Percentiles rank a stretch among this genome's conserved stretches.
Evolutionary conservation across 2,888 invertebrate genomes (phyloP).

Genomic region (Hypselothyrea guttata): DNA sequence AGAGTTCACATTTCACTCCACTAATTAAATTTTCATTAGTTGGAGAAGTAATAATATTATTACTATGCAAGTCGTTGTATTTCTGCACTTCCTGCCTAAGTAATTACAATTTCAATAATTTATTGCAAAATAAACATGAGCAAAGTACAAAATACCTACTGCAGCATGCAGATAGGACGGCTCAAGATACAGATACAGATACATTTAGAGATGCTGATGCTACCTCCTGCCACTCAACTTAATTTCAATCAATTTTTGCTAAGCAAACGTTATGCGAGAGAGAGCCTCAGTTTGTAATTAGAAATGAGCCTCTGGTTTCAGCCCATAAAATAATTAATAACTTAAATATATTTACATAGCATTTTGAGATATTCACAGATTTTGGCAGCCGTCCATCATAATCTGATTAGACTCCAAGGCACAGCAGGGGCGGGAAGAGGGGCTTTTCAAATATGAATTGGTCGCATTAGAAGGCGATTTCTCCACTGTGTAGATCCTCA

Average conservation of each 20-base stretch:
- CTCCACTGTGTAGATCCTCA: constrained; percentile 16
- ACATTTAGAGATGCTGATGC: constrained; percentile 21
- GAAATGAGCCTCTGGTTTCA: constrained; percentile 38
- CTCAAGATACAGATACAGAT: constrained; percentile 24
- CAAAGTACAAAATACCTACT: constrained; percentile 17
- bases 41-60: constrained; percentile 18
- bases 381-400: constrained; percentile 43
- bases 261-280: constrained; percentile 58
- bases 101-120: constrained; percentile 76
- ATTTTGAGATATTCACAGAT: constrained; percentile 32
- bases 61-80: constrained; percentile 27
- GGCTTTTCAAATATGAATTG: constrained; percentile 67
- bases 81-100: constrained; percentile 50
- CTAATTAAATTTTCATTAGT: constrained; percentile 71
- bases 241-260: constrained; percentile 63
- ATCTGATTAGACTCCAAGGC: constrained; percentile 51
- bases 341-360: constrained; percentile 62
- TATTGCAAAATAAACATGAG: constrained; percentile 57
- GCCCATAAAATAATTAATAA: constrained; percentile 67
- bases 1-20: constrained; percentile 41
- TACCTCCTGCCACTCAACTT: constrained; percentile 20
- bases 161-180: constrained; percentile 26
- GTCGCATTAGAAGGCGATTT: constrained; percentile 45
- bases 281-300: constrained; percentile 47
- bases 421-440: constrained; percentile 2